A percentile compares a stretch with the other conserved stretches of the same genome.
Conservation (phyloP, 92 coral and sea anemone genomes). For the Heliopora coerulea region DNA sequence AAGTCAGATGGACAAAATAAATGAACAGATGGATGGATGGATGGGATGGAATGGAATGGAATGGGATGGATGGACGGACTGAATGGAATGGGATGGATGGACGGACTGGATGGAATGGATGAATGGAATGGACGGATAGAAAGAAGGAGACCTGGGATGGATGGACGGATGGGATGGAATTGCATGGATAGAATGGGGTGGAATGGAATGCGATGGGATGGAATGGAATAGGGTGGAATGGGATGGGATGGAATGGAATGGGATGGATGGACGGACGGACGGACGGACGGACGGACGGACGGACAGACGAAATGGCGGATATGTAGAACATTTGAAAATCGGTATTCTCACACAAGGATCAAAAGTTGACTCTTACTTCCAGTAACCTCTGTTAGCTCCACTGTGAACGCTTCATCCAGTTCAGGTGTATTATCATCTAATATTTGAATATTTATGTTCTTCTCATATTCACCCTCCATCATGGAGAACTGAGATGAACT, state of each 20-base stretch:
- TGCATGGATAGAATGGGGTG: neutral
- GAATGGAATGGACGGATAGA: no score
- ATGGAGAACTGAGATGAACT: constrained; percentile 47
- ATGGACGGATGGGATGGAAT: no score
- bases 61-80: no score
- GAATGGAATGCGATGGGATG: neutral
- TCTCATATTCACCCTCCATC: constrained; percentile 78
- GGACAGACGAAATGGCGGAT: neutral
- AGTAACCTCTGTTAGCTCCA: constrained; percentile 72
- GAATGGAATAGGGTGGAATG: no score
- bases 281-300: neutral
- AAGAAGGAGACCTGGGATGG: no score
- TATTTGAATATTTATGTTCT: constrained; percentile 58
- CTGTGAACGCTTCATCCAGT: constrained; percentile 59
- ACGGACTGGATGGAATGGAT: no score
- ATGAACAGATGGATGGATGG: no score
- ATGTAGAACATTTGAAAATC: neutral
- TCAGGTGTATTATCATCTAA: constrained; percentile 66
- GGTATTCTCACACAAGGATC: neutral
- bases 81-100: no score
- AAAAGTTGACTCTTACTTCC: constrained; percentile 57
- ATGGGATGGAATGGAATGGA: no score
- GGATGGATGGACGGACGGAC: neutral
- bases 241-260: neutral
- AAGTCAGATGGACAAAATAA: no score